Conservation (phyloP, 2,888 invertebrate genomes). For the Selenia dentaria region DNA sequence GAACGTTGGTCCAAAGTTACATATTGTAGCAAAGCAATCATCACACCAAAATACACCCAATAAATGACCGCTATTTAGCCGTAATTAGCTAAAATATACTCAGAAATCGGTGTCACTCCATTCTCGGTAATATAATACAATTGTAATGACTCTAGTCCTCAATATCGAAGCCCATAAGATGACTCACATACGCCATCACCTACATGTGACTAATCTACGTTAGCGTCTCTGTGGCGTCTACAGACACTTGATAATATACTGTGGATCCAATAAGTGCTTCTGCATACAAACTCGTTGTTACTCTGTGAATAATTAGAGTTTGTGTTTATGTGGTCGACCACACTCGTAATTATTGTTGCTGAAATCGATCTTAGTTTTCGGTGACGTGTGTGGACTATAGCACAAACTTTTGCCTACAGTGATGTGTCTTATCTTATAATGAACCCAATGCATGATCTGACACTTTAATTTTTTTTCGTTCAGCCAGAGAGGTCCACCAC, state of each 20-base stretch:
- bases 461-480: too few relatives aligned
- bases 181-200: constrained; percentile 50
- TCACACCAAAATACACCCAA: too few relatives aligned
- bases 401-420: too few relatives aligned
- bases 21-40: too few relatives aligned
- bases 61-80: too few relatives aligned
- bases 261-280: constrained; percentile 19
- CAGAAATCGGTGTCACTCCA: constrained; percentile 54
- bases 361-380: constrained; percentile 19
- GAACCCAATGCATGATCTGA: too few relatives aligned
- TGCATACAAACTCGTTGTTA: constrained; percentile 11
- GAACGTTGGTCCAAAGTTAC: too few relatives aligned
- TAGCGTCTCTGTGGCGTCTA: constrained; percentile 12
- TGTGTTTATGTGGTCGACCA: constrained; percentile 32
- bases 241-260: constrained; percentile 13
- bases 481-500: too few relatives aligned
- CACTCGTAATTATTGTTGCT: constrained; percentile 27
- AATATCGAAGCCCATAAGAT: constrained; percentile 30
- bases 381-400: not conserved
- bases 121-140: constrained; percentile 62
- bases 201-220: constrained; percentile 53
- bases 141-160: constrained; percentile 42
- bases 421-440: too few relatives aligned
- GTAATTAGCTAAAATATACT: constrained; percentile 36
- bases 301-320: constrained; percentile 14